Evolutionary conservation across 1,140 invertebrate genomes (phyloP).

Genomic region (Macrotrachela quadricornifera): DNA sequence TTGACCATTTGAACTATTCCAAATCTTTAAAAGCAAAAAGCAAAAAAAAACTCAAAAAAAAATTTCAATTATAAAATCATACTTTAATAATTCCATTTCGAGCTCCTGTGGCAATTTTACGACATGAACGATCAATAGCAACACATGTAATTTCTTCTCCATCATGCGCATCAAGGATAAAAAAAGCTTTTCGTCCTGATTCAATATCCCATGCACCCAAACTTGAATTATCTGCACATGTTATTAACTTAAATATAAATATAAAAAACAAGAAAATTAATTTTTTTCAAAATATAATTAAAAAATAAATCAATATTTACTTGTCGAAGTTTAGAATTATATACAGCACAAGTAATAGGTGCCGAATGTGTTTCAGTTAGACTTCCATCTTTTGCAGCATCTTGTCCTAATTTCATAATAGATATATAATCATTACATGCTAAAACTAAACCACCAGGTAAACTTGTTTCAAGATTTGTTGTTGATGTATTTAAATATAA

Average conservation of each 20-base stretch:
- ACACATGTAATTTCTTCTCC: slow-evolving; percentile 28
- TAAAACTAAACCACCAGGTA: slow-evolving; percentile 14
- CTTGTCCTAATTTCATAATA: slow-evolving; percentile 19
- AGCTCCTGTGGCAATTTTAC: slow-evolving; percentile 24
- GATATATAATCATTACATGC: slow-evolving; percentile 29
- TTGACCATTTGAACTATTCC: slow-evolving; percentile 30
- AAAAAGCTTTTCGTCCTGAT: slow-evolving; percentile 22
- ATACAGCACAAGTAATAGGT: slow-evolving; percentile 24
- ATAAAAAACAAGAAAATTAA: too few relatives aligned
- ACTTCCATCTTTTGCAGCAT: slow-evolving; percentile 10
- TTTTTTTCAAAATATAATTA: too few relatives aligned
- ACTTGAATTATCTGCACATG: slow-evolving; percentile 27
- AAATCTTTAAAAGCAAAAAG: too few relatives aligned
- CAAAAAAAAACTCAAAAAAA: too few relatives aligned
- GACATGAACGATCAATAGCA: slow-evolving; percentile 20
- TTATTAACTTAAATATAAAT: slow-evolving; percentile 27
- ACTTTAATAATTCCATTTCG: slow-evolving; percentile 29
- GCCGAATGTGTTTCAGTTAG: slow-evolving; percentile 20
- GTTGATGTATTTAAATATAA: slow-evolving; percentile 17
- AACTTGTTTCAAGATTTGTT: not conserved
- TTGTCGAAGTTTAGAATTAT: slow-evolving; percentile 26
- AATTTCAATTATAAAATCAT: too few relatives aligned
- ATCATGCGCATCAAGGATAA: slow-evolving; percentile 27
- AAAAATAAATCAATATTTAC: too few relatives aligned
- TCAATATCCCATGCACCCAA: slow-evolving; percentile 28